A percentile compares a stretch with the other conserved stretches of the same genome.
Evolutionary conservation across 2,113 vertebrate genomes (phyloP).

Genomic region (Corvus moneduloides): DNA sequence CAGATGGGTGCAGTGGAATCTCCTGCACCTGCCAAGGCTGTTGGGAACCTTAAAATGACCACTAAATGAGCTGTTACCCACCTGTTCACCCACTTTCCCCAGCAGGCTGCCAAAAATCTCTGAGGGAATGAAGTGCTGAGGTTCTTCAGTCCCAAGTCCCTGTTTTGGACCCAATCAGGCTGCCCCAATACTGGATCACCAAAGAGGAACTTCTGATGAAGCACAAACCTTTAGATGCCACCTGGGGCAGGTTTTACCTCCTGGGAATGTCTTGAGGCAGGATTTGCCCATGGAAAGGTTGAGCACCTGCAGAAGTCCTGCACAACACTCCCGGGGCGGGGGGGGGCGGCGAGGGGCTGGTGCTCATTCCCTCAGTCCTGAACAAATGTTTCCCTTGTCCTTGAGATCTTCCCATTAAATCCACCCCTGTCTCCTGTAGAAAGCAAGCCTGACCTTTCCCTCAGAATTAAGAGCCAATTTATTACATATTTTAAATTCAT

Average conservation of each 20-base stretch:
- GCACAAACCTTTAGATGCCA: fast-evolving
- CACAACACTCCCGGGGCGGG: fast-evolving
- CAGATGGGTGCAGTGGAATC: neutral
- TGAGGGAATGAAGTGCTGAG: fast-evolving
- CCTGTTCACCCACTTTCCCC: neutral
- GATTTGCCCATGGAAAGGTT: neutral
- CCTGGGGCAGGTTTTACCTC: neutral
- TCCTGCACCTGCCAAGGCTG: neutral
- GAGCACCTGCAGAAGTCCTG: neutral
- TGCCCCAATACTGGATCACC: fast-evolving
- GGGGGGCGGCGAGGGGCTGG: neutral
- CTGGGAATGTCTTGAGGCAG: neutral
- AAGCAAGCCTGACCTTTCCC: constrained; percentile 16
- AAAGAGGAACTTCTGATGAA: no score
- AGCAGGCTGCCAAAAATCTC: neutral
- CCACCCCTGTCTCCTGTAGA: neutral
- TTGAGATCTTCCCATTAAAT: neutral
- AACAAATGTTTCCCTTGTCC: constrained; percentile 24
- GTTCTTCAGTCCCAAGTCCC: fast-evolving
- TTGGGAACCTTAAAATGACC: neutral
- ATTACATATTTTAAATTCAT: constrained; percentile 46
- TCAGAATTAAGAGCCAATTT: constrained; percentile 20
- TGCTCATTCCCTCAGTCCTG: neutral
- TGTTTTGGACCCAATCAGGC: fast-evolving
- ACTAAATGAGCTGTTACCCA: neutral